phyloP scores from a whole-genome alignment of 2,113 vertebrate genomes.

The Micromys minutus region DNA sequence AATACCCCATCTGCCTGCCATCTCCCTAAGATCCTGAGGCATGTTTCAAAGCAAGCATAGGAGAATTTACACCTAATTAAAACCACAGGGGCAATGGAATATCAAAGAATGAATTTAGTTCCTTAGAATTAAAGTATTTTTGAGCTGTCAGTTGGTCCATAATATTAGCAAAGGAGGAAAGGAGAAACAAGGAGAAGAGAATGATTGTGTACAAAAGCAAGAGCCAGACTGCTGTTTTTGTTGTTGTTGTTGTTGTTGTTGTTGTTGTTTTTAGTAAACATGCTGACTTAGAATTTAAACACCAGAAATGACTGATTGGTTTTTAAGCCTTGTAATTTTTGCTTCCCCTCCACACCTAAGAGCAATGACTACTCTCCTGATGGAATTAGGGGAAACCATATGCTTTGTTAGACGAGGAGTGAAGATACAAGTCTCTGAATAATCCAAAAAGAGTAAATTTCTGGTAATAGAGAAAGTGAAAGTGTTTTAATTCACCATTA shows the following conservation, averaged over 20 bases:
- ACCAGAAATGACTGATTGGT: slow-evolving; percentile 20
- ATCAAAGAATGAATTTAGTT: slow-evolving; percentile 54
- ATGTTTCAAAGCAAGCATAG: slow-evolving; percentile 62
- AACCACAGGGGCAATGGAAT: slow-evolving; percentile 57
- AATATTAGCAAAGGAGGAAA: slow-evolving; percentile 21
- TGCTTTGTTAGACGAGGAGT: slow-evolving; percentile 36
- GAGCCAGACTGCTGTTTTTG: not conserved
- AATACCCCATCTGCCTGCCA: slow-evolving; percentile 59
- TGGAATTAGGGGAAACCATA: not conserved
- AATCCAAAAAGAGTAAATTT: slow-evolving; percentile 29
- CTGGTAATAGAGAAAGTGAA: slow-evolving; percentile 52
- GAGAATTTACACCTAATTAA: slow-evolving; percentile 73
- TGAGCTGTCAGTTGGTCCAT: slow-evolving; percentile 47
- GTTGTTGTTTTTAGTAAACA: slow-evolving; percentile 41
- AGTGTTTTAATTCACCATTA: slow-evolving; percentile 32
- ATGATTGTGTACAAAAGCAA: not conserved
- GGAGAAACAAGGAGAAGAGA: not conserved
- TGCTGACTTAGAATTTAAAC: not conserved
- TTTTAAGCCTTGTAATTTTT: slow-evolving; percentile 25
- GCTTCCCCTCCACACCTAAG: slow-evolving; percentile 1
- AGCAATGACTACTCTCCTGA: not conserved
- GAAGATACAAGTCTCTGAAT: slow-evolving; percentile 33
- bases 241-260: not conserved
- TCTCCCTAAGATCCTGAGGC: slow-evolving; percentile 61
- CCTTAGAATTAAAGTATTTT: slow-evolving; percentile 54